These are phyloP conservation scores for Isurus oxyrinchus DNA, from an alignment of 2,113 vertebrate genomes.

Conservation along the genomic window DNA sequence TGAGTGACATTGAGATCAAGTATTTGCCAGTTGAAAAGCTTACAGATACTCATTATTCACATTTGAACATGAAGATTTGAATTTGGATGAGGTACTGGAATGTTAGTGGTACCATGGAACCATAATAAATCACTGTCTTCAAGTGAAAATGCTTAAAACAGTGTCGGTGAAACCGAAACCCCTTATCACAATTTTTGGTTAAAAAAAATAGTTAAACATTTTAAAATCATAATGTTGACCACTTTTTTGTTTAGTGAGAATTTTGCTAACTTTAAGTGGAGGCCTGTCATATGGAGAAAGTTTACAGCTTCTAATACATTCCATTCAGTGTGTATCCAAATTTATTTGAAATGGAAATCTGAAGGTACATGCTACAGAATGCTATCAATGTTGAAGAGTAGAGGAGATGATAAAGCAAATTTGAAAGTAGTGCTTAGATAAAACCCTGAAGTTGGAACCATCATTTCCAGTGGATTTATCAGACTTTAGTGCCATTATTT, in stretches of 20 bases:
- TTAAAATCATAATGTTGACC: background rate
- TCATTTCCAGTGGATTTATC: background rate
- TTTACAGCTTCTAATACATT: background rate
- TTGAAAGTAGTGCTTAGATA: background rate
- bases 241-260: background rate
- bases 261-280: background rate
- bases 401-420: background rate
- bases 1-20: no score
- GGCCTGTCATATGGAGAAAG: background rate
- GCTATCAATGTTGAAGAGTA: background rate
- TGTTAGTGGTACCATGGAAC: background rate
- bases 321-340: background rate
- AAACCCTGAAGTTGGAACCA: background rate
- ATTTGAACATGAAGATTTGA: background rate
- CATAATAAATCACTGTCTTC: background rate
- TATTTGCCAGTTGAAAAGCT: no score
- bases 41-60: background rate
- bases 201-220: background rate
- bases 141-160: background rate
- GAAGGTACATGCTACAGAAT: background rate
- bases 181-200: background rate
- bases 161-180: background rate
- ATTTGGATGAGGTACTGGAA: background rate
- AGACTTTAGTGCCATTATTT: background rate
- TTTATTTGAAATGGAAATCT: background rate